Percentiles rank a stretch among this genome's conserved stretches.
Conservation (phyloP, 2,113 vertebrate species). For the Pteropus alecto region DNA sequence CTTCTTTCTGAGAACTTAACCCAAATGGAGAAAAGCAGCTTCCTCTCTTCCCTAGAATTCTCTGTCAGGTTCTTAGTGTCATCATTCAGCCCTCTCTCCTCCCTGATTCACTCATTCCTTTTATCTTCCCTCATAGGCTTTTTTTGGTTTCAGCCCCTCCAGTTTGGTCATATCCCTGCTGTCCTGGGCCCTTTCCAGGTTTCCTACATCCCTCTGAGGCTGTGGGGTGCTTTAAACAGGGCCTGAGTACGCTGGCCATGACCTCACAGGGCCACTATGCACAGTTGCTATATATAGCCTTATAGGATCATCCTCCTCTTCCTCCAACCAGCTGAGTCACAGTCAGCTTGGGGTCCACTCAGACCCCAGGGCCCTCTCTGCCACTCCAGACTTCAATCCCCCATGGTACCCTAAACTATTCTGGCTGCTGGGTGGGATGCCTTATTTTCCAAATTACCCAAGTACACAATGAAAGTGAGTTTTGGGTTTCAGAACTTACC, state of each 20-base stretch:
- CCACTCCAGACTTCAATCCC: neutral
- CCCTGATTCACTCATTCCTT: constrained; percentile 72
- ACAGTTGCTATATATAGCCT: constrained; percentile 69
- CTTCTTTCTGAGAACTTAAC: neutral
- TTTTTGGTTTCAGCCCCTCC: constrained; percentile 62
- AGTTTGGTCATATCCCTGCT: constrained; percentile 62
- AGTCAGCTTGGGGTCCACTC: constrained; percentile 42
- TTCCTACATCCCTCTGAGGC: constrained; percentile 55
- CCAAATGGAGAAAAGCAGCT: neutral
- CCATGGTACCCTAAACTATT: neutral
- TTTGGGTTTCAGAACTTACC: neutral
- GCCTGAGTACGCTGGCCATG: constrained; percentile 51
- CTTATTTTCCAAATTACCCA: neutral
- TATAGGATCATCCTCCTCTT: constrained; percentile 43
- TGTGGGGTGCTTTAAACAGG: constrained; percentile 51
- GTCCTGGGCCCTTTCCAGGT: constrained; percentile 64
- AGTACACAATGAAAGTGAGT: neutral
- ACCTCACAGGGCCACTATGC: constrained; percentile 72
- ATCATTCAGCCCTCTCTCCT: neutral
- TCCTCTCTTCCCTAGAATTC: neutral
- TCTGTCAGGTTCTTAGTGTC: neutral
- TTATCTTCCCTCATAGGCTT: constrained; percentile 68
- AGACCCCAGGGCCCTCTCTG: constrained; percentile 42
- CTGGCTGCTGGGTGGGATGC: neutral
- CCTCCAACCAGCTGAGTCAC: constrained; percentile 56